phyloP scores from a whole-genome alignment of 2,888 invertebrate genomes.

The Athetis lepigone region DNA sequence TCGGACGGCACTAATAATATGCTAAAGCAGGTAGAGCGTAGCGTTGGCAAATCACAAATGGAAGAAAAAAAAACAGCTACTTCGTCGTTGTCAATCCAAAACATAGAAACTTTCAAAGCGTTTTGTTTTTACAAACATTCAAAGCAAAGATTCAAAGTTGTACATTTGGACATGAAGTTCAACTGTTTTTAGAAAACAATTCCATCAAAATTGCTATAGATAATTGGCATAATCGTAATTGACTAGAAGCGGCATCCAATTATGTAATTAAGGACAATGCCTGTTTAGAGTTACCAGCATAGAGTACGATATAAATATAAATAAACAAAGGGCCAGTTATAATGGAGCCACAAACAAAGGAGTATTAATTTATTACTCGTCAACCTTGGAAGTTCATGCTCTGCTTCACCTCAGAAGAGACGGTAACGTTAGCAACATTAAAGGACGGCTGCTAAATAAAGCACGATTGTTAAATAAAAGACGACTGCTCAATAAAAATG shows the following conservation, averaged over 20 bases:
- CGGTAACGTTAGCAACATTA: conserved; percentile 41
- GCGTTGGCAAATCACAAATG: conserved; percentile 1
- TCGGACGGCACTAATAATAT: background rate
- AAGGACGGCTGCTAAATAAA: conserved; percentile 31
- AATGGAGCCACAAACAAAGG: conserved; percentile 67
- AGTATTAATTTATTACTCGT: conserved; percentile 69
- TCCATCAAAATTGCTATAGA: conserved; percentile 9
- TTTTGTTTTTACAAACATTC: too few relatives aligned
- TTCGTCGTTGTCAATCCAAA: too few relatives aligned
- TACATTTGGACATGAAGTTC: background rate
- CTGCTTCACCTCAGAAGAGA: conserved; percentile 68
- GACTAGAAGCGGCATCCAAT: conserved; percentile 21
- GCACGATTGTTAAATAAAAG: too few relatives aligned
- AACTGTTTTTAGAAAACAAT: conserved; percentile 10
- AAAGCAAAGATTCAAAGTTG: too few relatives aligned
- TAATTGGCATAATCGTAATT: conserved; percentile 8
- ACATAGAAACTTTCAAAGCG: too few relatives aligned
- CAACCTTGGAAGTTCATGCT: conserved; percentile 74
- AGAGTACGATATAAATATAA: conserved; percentile 60
- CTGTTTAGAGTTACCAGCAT: conserved; percentile 30
- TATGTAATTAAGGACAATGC: conserved; percentile 35
- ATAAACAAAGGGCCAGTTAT: conserved; percentile 58
- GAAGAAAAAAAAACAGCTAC: background rate
- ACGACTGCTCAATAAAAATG: conserved; percentile 11
- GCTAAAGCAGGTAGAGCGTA: conserved; percentile 13